A percentile compares a stretch with the other conserved stretches of the same genome.
These are phyloP conservation scores for Drosophila vallismaia DNA, from an alignment of 2,888 invertebrate genomes.

Conservation along the genomic window DNA sequence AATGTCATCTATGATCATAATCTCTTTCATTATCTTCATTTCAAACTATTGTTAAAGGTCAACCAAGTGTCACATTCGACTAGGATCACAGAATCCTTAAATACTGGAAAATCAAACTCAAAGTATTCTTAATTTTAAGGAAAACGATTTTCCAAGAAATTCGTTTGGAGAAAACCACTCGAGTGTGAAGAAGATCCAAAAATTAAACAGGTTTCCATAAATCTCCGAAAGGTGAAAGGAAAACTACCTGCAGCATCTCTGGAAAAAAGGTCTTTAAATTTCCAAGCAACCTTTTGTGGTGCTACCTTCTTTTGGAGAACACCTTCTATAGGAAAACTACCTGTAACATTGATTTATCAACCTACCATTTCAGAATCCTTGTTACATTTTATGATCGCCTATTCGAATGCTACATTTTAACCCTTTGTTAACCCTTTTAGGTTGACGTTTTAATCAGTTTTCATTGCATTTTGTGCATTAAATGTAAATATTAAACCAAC, in stretches of 20 bases:
- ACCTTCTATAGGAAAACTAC: not conserved
- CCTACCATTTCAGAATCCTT: not conserved
- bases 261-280: not conserved
- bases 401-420: conserved; percentile 54
- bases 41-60: not conserved
- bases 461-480: not conserved
- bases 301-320: not conserved
- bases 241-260: not conserved
- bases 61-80: not conserved
- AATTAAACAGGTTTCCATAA: not conserved
- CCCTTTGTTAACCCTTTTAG: conserved; percentile 23
- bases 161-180: not conserved
- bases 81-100: not conserved
- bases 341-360: not conserved
- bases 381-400: conserved; percentile 42
- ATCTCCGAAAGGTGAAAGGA: not conserved
- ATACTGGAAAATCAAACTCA: not conserved
- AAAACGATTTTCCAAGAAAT: not conserved
- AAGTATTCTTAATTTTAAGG: no score
- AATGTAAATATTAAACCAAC: not conserved
- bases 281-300: not conserved
- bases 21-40: no score
- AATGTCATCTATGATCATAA: not conserved
- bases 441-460: not conserved
- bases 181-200: not conserved